Conservation (phyloP, 1,140 invertebrate species). For the Fopius arisanus region DNA sequence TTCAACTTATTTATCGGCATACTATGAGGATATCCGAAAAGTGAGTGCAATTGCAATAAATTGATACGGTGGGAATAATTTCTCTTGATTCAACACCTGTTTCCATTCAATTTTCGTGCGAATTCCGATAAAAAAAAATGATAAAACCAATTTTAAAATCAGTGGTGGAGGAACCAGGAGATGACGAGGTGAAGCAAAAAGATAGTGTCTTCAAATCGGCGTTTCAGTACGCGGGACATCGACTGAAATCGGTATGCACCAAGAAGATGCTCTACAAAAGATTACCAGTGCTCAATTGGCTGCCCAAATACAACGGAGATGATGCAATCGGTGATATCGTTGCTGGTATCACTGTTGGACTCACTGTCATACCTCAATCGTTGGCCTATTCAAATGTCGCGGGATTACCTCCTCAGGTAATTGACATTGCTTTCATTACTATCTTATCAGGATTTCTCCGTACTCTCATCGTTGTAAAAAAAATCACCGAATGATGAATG, state of each 20-base stretch:
- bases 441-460: not conserved
- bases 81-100: too few species aligned
- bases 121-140: not conserved
- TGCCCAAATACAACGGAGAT: conserved; percentile 74
- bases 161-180: conserved; percentile 60
- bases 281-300: conserved; percentile 77
- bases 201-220: conserved; percentile 45
- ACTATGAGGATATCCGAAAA: conserved; percentile 43
- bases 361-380: conserved; percentile 84
- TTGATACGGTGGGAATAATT: too few species aligned
- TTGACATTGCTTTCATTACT: conserved; percentile 2
- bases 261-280: conserved; percentile 75
- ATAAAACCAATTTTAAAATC: too few species aligned
- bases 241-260: conserved; percentile 61
- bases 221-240: conserved; percentile 51
- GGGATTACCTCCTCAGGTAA: conserved; percentile 76
- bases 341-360: conserved; percentile 85
- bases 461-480: too few species aligned
- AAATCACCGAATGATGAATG: too few species aligned
- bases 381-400: conserved; percentile 87
- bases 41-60: too few species aligned
- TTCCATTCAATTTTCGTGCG: too few species aligned
- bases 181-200: conserved; percentile 46
- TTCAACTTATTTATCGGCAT: conserved; percentile 33
- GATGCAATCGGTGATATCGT: conserved; percentile 80